Base-by-base conservation (phyloP, 2,888 invertebrate species). In the Hololepta plana region DNA sequence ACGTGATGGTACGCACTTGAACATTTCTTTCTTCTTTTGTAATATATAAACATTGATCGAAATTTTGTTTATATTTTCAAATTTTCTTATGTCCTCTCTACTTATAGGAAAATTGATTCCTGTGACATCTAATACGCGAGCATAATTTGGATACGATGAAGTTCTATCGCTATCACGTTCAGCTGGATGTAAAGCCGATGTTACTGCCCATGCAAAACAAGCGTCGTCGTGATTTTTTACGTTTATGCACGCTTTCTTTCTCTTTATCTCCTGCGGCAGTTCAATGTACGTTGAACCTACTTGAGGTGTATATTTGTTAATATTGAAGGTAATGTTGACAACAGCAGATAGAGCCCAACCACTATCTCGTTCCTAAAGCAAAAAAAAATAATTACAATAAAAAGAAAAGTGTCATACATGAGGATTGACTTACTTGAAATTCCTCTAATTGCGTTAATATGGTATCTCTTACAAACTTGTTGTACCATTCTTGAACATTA, bases 151-250 rank as follows among this genome's bases (percentile, higher is more conserved):
- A 11, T 20, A 20, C 11, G 20, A 20, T 20, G 20, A 10, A n/a
- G 11, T 20, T 5, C 20, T 9, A 20, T 20, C 17, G 9, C 21
- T 4, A 29, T 39, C 2, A 7, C 14, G 15, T 19, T 23, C 14
- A 6, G 26, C 29, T 2, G 38, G 37, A 29, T 32, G 32, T 17
- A 43, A 20, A 19, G 41, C 39, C 12, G 38, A 34, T 7, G 36
- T 27, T 21, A 43, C 29, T 19, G 38, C 32, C 40, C 40, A 43
- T 2, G 34, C 32, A 32, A 43, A 44, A 28, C 43, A 42, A 8
- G 30, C 25, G 11, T 34, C 11, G 32, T 43, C 44, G 5, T 37
- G n/a, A 29, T 41, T 45, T 27, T 39, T 29, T 1, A 45, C 36
- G 32, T 45, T 43, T 11, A 44, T 30, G 15, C 35, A 32, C 2